Conservation (phyloP, 2,113 vertebrate genomes). For the Formicarius rufipectus region DNA sequence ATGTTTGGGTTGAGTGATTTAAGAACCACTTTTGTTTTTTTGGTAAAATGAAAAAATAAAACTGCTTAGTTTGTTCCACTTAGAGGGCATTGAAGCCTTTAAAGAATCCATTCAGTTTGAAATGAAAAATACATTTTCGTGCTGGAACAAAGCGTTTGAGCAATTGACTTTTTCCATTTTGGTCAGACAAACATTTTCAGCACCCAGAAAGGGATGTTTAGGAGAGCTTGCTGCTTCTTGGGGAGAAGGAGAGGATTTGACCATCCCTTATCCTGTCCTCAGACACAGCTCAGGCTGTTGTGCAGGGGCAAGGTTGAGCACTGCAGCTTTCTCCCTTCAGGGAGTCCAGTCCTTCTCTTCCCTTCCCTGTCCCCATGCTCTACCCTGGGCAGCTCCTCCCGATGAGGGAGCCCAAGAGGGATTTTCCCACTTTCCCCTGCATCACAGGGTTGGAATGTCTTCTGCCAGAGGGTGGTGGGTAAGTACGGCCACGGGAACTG, state of each 20-base stretch:
- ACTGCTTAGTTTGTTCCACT: not conserved
- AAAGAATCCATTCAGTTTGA: not conserved
- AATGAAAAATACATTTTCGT: constrained; percentile 24
- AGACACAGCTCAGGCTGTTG: accelerated
- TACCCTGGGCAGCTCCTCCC: not conserved
- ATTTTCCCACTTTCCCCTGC: not conserved
- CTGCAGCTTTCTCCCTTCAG: not conserved
- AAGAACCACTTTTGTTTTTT: not conserved
- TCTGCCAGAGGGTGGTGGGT: not conserved
- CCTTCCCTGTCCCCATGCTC: accelerated
- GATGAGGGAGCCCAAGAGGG: not conserved
- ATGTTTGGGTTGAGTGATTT: not conserved
- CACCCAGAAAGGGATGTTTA: not conserved
- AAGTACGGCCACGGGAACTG: accelerated
- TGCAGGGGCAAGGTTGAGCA: not conserved
- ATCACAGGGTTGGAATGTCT: accelerated
- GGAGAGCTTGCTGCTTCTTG: not conserved
- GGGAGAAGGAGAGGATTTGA: not conserved
- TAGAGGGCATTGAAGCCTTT: not conserved
- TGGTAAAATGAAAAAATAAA: not conserved
- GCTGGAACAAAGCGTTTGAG: not conserved
- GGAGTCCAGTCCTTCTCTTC: not conserved
- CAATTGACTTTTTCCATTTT: not conserved
- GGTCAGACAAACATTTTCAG: not conserved
- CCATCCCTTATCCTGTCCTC: not conserved